Percentiles rank a stretch among this genome's conserved stretches.
phyloP scores from a whole-genome alignment of 92 coral and sea anemone species.

The Paragorgia papillata region DNA sequence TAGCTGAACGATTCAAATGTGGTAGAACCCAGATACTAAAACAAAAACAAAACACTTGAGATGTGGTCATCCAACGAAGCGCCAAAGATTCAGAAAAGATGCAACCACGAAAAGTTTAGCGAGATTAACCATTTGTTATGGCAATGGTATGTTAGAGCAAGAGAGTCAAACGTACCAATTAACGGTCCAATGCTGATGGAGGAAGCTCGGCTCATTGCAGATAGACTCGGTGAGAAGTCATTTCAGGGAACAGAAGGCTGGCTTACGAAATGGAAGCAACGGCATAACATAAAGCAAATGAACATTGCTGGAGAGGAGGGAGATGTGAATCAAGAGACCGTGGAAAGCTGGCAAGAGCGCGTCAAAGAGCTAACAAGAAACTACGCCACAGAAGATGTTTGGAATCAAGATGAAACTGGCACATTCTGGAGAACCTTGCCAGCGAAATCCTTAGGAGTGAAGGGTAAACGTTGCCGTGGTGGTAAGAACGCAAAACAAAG shows the following conservation, averaged over 20 bases:
- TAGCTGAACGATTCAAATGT: constrained; percentile 48
- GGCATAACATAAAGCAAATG: constrained; percentile 51
- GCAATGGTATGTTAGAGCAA: constrained; percentile 56
- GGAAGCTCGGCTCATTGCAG: constrained; percentile 57
- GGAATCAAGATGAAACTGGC: constrained; percentile 58
- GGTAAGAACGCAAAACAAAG: constrained; percentile 61
- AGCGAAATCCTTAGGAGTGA: constrained; percentile 47
- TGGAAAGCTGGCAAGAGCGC: constrained; percentile 61
- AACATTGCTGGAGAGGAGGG: constrained; percentile 57
- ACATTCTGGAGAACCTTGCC: constrained; percentile 52
- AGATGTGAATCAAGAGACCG: constrained; percentile 51
- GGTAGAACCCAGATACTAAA: constrained; percentile 40
- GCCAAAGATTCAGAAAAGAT: constrained; percentile 32
- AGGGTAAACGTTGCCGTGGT: constrained; percentile 51
- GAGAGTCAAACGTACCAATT: constrained; percentile 51
- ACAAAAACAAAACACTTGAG: constrained; percentile 35
- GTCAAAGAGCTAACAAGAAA: constrained; percentile 40
- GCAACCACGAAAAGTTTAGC: constrained; percentile 35
- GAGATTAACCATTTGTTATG: constrained; percentile 50
- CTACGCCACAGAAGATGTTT: constrained; percentile 49
- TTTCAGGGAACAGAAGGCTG: constrained; percentile 61
- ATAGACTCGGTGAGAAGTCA: constrained; percentile 44
- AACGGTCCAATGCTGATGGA: constrained; percentile 58
- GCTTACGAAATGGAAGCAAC: constrained; percentile 60
- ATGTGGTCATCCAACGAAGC: constrained; percentile 35